Evolutionary conservation across 1,140 invertebrate genomes (phyloP).

Genomic region (Dufourea novaeangliae): DNA sequence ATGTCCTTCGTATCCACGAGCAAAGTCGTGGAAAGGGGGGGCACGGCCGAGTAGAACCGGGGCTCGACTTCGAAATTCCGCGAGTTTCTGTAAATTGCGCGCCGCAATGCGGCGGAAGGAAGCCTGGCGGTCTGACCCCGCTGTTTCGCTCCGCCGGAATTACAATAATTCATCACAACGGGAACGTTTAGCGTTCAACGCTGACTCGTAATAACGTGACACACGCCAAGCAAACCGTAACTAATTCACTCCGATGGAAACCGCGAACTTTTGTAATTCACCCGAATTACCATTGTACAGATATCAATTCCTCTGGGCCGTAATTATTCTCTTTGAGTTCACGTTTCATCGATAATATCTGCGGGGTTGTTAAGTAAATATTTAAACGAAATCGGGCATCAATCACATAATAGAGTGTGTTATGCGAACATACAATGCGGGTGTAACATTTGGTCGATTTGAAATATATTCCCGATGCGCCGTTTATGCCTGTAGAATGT

Average conservation of each 20-base stretch:
- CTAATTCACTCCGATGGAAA: neutral
- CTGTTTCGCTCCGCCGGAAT: neutral
- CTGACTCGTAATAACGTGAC: constrained; percentile 2
- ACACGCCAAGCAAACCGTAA: neutral
- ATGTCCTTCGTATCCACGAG: constrained; percentile 13
- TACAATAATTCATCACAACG: constrained; percentile 26
- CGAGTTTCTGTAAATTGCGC: constrained; percentile 28
- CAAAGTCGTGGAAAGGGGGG: neutral
- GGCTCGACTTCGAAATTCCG: constrained; percentile 38
- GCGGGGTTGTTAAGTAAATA: neutral
- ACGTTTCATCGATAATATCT: neutral
- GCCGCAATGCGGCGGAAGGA: constrained; percentile 15
- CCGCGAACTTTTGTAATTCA: neutral
- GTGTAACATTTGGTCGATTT: neutral
- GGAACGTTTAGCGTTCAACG: constrained; percentile 5
- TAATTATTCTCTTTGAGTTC: no score
- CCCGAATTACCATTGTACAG: neutral
- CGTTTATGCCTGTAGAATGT: no score
- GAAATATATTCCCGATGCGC: no score
- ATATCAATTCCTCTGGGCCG: neutral
- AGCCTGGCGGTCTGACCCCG: neutral
- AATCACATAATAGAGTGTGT: no score
- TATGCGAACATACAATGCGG: neutral
- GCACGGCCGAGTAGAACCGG: no score
- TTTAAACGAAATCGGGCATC: neutral